Conservation (phyloP, 2,797 vertebrate species). For the Ispidina lecontei region DNA sequence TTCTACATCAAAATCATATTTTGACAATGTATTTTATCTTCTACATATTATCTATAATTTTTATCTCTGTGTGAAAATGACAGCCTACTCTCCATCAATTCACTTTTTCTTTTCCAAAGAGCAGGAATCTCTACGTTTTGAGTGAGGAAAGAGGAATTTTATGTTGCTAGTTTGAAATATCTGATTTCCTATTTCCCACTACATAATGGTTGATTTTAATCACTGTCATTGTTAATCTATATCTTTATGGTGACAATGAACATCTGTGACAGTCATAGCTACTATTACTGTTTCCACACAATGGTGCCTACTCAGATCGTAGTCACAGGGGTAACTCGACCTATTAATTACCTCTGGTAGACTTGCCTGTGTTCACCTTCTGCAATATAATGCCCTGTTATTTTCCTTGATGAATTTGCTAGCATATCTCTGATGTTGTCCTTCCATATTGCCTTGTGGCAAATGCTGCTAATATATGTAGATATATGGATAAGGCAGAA, state of each 20-base stretch:
- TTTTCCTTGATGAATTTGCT: neutral
- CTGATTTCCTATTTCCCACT: neutral
- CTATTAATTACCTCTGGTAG: neutral
- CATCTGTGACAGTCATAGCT: neutral
- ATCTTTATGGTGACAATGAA: neutral
- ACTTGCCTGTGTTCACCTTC: neutral
- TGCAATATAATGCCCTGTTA: neutral
- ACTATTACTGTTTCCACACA: neutral
- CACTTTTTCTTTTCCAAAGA: neutral
- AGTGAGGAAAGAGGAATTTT: neutral
- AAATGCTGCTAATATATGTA: neutral
- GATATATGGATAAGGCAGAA: neutral
- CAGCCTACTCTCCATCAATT: neutral
- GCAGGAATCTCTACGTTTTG: neutral
- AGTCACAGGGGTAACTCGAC: neutral
- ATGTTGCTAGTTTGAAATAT: neutral
- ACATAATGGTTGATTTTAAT: neutral
- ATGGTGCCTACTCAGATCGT: neutral
- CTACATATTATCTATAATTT: neutral
- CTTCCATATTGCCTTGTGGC: neutral
- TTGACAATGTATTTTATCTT: neutral
- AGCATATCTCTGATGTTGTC: neutral
- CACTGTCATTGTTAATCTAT: neutral
- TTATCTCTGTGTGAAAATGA: neutral
- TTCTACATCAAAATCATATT: neutral